These are phyloP conservation scores for Syngnathoides biaculeatus DNA, from an alignment of 2,113 vertebrate genomes.

Conservation along the genomic window DNA sequence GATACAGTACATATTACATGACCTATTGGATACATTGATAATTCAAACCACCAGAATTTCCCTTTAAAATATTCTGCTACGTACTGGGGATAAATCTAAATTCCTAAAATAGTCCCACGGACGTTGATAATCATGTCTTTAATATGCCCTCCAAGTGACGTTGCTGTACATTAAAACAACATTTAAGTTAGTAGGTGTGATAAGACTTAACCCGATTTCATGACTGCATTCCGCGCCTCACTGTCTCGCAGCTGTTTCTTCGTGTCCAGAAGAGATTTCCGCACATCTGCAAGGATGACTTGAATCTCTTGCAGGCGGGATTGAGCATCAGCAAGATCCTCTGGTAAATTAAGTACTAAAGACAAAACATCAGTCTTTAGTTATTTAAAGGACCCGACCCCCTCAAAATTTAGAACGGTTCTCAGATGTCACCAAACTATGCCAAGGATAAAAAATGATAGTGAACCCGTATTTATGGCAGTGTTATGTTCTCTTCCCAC, in stretches of 20 bases:
- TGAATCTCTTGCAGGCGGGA: slow-evolving; percentile 75
- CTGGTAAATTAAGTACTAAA: slow-evolving; percentile 71
- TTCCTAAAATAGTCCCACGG: not conserved
- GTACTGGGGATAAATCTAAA: not conserved
- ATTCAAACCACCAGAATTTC: no score
- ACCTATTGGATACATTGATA: no score
- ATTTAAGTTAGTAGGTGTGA: not conserved
- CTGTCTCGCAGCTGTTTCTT: slow-evolving; percentile 71
- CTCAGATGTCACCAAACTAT: not conserved
- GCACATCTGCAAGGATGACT: slow-evolving; percentile 78
- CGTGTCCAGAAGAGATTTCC: slow-evolving; percentile 68
- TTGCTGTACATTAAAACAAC: not conserved
- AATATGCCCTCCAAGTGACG: not conserved
- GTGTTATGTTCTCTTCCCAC: not conserved
- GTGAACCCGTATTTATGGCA: not conserved
- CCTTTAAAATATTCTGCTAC: no score
- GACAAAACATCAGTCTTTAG: not conserved
- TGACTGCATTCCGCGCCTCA: slow-evolving; percentile 66
- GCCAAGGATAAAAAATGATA: not conserved
- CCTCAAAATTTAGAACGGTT: not conserved
- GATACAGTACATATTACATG: no score
- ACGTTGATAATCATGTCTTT: not conserved
- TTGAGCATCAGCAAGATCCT: slow-evolving; percentile 73
- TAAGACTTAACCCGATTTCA: slow-evolving; percentile 73
- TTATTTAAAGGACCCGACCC: not conserved